These are phyloP conservation scores for Nebria ingens DNA, from an alignment of 1,140 invertebrate species.

Conservation along the genomic window DNA sequence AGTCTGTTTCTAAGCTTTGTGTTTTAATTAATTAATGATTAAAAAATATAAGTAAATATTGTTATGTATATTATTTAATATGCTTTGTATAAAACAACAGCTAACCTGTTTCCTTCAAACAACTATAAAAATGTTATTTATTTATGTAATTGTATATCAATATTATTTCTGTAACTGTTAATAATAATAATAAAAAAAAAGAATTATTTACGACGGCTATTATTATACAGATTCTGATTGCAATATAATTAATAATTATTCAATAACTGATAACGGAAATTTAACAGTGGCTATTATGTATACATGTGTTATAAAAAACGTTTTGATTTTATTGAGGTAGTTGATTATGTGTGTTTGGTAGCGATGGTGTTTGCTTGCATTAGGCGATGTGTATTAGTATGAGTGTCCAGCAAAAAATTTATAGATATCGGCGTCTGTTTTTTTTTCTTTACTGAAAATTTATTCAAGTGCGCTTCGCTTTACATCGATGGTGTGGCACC, in stretches of 20 bases:
- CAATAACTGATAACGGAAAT: constrained; percentile 5
- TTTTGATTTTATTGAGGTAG: constrained; percentile 9
- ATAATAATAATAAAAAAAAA: too few species aligned
- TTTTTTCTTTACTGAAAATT: too few species aligned
- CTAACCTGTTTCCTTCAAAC: constrained; percentile 5
- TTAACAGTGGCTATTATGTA: not conserved
- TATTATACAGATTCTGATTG: not conserved
- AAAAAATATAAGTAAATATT: constrained; percentile 2
- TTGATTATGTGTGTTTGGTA: not conserved
- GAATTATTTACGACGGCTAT: too few species aligned
- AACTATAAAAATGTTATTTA: not conserved
- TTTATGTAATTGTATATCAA: not conserved
- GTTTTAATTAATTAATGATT: constrained; percentile 5
- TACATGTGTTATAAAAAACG: not conserved
- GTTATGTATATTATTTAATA: not conserved
- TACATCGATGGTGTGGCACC: not conserved
- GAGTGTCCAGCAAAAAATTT: not conserved
- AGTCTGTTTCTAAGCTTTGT: constrained; percentile 8
- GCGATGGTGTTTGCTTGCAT: not conserved
- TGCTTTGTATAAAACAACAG: constrained; percentile 2
- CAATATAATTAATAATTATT: not conserved
- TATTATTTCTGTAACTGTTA: too few species aligned
- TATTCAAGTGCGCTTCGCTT: not conserved
- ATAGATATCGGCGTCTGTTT: constrained; percentile 6
- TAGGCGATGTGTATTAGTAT: not conserved